Conservation (phyloP, 2,797 vertebrate species). For the Pteropus rufus region DNA sequence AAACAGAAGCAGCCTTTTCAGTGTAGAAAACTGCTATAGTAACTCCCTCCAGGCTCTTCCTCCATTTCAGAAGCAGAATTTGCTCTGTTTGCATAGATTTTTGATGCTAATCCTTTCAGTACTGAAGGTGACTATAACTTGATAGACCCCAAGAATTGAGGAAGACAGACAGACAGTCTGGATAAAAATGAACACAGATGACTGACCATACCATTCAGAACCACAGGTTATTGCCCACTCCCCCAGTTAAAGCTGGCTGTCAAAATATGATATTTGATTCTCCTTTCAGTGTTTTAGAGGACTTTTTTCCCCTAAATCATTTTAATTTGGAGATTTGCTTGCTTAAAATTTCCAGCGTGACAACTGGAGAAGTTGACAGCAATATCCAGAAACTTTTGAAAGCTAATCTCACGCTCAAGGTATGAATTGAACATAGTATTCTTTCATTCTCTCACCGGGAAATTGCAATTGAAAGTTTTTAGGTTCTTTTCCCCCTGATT, state of each 20-base stretch:
- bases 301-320: neutral
- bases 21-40: neutral
- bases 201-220: neutral
- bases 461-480: neutral
- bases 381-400: neutral
- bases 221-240: neutral
- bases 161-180: neutral
- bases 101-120: neutral
- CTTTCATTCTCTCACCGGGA: neutral
- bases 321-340: neutral
- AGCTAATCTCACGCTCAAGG: neutral
- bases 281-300: neutral
- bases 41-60: neutral
- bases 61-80: constrained; percentile 6
- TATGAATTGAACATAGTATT: neutral
- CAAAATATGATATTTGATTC: neutral
- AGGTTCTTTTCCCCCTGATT: neutral
- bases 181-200: neutral
- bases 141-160: neutral
- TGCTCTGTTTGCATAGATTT: neutral
- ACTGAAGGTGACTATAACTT: neutral
- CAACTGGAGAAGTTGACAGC: neutral
- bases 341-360: constrained; percentile 10
- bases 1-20: neutral
- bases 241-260: neutral